Percentiles rank a stretch among this genome's conserved stretches.
Evolutionary conservation across 1,140 invertebrate genomes (phyloP).

Genomic region (Lethocerus indicus): DNA sequence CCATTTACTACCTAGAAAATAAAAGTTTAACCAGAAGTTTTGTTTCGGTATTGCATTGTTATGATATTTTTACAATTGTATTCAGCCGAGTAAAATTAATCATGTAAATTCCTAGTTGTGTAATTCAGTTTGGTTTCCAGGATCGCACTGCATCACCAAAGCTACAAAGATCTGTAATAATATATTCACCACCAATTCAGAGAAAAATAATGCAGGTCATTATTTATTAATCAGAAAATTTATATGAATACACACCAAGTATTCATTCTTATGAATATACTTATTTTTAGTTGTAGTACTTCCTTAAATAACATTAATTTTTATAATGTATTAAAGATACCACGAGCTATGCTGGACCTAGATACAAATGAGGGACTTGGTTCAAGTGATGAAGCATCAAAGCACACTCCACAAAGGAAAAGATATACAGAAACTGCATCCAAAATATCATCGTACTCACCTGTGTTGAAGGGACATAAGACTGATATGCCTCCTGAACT

Average conservation of each 20-base stretch:
- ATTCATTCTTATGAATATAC: background rate
- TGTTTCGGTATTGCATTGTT: too few relatives aligned
- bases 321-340: conserved; percentile 21
- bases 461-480: conserved; percentile 18
- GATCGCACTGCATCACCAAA: too few relatives aligned
- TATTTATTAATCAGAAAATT: background rate
- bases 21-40: too few relatives aligned
- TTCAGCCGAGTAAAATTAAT: too few relatives aligned
- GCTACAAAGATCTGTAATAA: conserved; percentile 10
- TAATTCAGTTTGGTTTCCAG: too few relatives aligned
- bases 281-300: background rate
- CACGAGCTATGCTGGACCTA: conserved; percentile 29
- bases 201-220: conserved; percentile 17
- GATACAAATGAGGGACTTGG: conserved; percentile 28
- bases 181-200: conserved; percentile 14
- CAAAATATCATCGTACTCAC: background rate
- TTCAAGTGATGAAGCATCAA: conserved; percentile 27
- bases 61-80: too few relatives aligned
- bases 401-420: background rate
- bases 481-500: conserved; percentile 36
- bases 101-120: too few relatives aligned
- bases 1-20: too few relatives aligned
- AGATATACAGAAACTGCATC: background rate
- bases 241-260: background rate
- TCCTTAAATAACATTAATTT: background rate